These are phyloP conservation scores for Choristoneura rosaceana DNA, from an alignment of 2,888 invertebrate genomes.

Conservation along the genomic window DNA sequence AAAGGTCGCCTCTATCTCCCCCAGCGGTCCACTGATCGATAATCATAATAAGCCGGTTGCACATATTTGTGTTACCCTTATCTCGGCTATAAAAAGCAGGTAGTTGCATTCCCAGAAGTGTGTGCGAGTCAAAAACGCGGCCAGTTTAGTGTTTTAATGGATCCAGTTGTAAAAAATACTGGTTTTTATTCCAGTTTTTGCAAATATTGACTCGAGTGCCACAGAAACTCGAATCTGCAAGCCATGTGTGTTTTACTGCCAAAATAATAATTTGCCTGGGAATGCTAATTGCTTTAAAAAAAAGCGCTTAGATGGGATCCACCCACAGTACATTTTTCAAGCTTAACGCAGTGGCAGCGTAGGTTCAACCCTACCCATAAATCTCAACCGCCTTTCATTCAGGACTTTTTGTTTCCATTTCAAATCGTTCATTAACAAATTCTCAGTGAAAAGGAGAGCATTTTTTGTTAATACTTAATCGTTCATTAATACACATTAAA, in stretches of 20 bases:
- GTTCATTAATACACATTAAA: constrained; percentile 43
- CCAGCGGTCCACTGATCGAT: constrained; percentile 60
- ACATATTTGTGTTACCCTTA: constrained; percentile 71
- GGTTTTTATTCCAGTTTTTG: constrained; percentile 57
- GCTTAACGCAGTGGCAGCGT: constrained; percentile 19
- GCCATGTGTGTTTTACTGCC: constrained; percentile 54
- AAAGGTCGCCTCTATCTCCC: constrained; percentile 61
- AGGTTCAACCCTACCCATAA: constrained; percentile 18
- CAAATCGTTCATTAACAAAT: constrained; percentile 35
- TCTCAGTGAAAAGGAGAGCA: constrained; percentile 28
- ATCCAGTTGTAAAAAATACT: constrained; percentile 53
- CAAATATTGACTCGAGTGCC: constrained; percentile 53
- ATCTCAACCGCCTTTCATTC: constrained; percentile 23
- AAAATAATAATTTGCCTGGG: constrained; percentile 29
- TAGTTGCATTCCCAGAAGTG: constrained; percentile 78
- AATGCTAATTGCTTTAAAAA: constrained; percentile 29
- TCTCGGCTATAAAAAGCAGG: constrained; percentile 78
- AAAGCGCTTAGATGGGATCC: constrained; percentile 15
- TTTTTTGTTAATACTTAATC: constrained; percentile 32
- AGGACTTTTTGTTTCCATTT: constrained; percentile 23
- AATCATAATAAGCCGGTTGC: constrained; percentile 68
- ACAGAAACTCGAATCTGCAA: constrained; percentile 50
- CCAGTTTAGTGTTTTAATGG: constrained; percentile 61
- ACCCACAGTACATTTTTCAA: constrained; percentile 23
- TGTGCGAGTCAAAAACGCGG: constrained; percentile 60